A percentile compares a stretch with the other conserved stretches of the same genome.
These are phyloP conservation scores for Mastacembelus armatus DNA, from an alignment of 2,797 vertebrate species.

Conservation along the genomic window DNA sequence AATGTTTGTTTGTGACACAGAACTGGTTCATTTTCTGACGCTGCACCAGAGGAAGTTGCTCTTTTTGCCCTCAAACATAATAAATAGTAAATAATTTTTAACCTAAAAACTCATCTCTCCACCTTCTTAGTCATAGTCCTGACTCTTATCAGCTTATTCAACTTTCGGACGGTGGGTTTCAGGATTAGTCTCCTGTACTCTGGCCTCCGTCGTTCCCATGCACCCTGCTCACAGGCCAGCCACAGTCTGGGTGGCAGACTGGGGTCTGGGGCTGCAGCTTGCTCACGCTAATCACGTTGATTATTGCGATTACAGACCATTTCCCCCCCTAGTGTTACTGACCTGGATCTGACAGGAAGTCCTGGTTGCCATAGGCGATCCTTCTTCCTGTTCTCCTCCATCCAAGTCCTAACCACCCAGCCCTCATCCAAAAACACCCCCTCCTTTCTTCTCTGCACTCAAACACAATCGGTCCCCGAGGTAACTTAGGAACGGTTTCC, in stretches of 20 bases:
- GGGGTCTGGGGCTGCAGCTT: constrained; percentile 68
- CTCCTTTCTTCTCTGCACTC: constrained; percentile 52
- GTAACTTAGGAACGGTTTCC: constrained; percentile 67
- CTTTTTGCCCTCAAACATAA: constrained; percentile 68
- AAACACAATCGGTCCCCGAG: constrained; percentile 72
- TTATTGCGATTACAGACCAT: constrained; percentile 83
- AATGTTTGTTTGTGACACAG: constrained; percentile 62
- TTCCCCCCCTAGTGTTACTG: constrained; percentile 71
- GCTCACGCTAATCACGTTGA: constrained; percentile 82
- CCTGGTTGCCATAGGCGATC: constrained; percentile 83
- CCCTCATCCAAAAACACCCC: constrained; percentile 9
- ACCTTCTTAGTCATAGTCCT: constrained; percentile 12
- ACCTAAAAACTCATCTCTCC: constrained; percentile 49
- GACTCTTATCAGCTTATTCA: constrained; percentile 9
- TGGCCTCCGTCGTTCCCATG: constrained; percentile 45
- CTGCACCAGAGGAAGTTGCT: constrained; percentile 39
- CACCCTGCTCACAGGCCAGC: constrained; percentile 47
- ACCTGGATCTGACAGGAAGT: constrained; percentile 84
- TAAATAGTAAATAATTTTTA: constrained; percentile 51
- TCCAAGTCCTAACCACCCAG: constrained; percentile 64
- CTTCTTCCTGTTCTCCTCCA: constrained; percentile 82
- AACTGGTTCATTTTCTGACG: constrained; percentile 33
- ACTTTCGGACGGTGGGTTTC: not conserved
- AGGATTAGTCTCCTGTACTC: not conserved
- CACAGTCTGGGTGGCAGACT: constrained; percentile 79